Evolutionary conservation across 2,797 vertebrate species (phyloP).

Genomic region (Percopsis omiscomaycus): DNA sequence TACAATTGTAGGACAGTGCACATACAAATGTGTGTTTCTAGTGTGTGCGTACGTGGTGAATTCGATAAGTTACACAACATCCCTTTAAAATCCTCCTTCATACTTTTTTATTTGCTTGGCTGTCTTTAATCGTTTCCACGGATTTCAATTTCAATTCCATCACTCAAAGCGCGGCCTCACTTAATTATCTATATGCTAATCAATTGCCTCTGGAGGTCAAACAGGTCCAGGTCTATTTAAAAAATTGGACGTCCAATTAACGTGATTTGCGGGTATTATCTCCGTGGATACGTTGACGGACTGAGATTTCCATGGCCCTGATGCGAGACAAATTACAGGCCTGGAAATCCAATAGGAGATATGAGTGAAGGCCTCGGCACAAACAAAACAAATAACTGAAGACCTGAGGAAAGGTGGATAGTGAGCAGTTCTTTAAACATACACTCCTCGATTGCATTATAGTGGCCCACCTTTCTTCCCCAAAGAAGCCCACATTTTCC

Average conservation of each 20-base stretch:
- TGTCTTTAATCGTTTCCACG: constrained; percentile 17
- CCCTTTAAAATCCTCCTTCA: constrained; percentile 8
- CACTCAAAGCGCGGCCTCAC: constrained; percentile 48
- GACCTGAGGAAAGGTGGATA: background rate
- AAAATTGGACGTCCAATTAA: constrained; percentile 54
- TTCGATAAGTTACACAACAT: background rate
- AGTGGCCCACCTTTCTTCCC: background rate
- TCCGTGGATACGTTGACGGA: constrained; percentile 51
- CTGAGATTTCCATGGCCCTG: constrained; percentile 45
- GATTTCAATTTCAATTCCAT: constrained; percentile 9
- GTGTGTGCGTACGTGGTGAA: background rate
- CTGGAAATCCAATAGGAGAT: constrained; percentile 37
- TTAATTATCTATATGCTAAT: constrained; percentile 64
- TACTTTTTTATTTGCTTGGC: constrained; percentile 13
- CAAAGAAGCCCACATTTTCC: too few species aligned
- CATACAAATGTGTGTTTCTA: constrained; percentile 1
- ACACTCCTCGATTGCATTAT: too few species aligned
- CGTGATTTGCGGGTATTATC: constrained; percentile 59
- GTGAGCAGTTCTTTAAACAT: background rate
- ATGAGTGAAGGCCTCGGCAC: constrained; percentile 10
- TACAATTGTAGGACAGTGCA: background rate
- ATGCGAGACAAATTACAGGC: constrained; percentile 50
- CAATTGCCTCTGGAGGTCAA: constrained; percentile 61
- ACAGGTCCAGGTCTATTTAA: constrained; percentile 50
- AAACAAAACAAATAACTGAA: background rate